Conservation (phyloP, 1,140 invertebrate species). For the Caerostris extrusa region DNA sequence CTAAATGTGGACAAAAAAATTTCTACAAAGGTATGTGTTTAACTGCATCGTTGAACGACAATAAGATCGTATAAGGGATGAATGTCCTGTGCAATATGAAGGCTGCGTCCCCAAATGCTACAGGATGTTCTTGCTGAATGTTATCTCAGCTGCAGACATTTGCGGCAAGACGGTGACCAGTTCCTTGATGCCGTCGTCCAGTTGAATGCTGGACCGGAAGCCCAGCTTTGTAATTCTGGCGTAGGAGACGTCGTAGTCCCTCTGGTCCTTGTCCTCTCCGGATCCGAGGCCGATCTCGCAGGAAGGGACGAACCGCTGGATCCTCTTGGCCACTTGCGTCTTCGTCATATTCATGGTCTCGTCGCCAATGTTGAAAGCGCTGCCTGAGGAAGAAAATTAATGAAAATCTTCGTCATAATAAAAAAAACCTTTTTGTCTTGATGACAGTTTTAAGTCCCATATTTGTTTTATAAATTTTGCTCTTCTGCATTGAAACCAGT, state of each 20-base stretch:
- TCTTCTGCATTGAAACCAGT: too few species aligned
- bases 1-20: too few species aligned
- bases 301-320: conserved; percentile 75
- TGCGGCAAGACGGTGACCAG: conserved; percentile 78
- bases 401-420: too few species aligned
- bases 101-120: neutral
- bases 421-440: too few species aligned
- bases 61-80: too few species aligned
- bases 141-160: conserved; percentile 78
- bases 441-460: neutral
- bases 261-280: conserved; percentile 79
- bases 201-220: conserved; percentile 77
- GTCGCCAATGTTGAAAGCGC: conserved; percentile 79
- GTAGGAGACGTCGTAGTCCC: conserved; percentile 79
- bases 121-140: conserved; percentile 78
- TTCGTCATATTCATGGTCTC: conserved; percentile 80
- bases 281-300: conserved; percentile 56
- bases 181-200: conserved; percentile 79
- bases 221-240: conserved; percentile 79
- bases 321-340: conserved; percentile 76
- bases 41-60: too few species aligned
- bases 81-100: too few species aligned
- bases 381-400: neutral
- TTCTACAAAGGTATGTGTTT: too few species aligned
- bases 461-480: neutral